phyloP scores from a whole-genome alignment of 2,113 vertebrate genomes.

The Gavialis gangeticus region DNA sequence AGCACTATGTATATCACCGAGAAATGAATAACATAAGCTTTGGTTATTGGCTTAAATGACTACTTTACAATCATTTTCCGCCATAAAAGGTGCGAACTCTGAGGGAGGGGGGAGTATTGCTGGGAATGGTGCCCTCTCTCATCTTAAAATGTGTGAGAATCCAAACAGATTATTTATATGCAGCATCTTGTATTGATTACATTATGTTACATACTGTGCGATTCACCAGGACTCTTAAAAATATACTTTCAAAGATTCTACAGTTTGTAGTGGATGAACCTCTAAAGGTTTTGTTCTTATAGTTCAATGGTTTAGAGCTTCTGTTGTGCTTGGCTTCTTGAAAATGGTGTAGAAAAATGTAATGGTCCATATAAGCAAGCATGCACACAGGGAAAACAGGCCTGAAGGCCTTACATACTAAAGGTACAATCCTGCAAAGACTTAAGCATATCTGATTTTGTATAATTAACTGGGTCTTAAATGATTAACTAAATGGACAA shows the following conservation, averaged over 20 bases:
- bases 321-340: background rate
- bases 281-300: slow-evolving; percentile 49
- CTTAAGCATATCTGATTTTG: background rate
- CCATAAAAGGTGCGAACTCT: slow-evolving; percentile 76
- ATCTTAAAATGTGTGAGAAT: slow-evolving; percentile 79
- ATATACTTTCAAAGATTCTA: slow-evolving; percentile 70
- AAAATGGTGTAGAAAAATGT: background rate
- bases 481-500: background rate
- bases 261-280: slow-evolving; percentile 44
- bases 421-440: slow-evolving; percentile 14
- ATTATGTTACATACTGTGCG: slow-evolving; percentile 72
- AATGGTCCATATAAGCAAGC: background rate
- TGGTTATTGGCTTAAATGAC: slow-evolving; percentile 78
- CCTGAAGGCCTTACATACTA: background rate
- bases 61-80: slow-evolving; percentile 79
- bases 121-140: slow-evolving; percentile 78
- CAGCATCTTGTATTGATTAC: slow-evolving; percentile 77
- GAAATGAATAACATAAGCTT: slow-evolving; percentile 74
- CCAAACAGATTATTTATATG: slow-evolving; percentile 81
- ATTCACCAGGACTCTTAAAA: slow-evolving; percentile 75
- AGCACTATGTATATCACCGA: slow-evolving; percentile 74
- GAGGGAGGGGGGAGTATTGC: slow-evolving; percentile 66
- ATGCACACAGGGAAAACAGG: background rate
- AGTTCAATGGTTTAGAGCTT: slow-evolving; percentile 24
- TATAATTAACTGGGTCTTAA: background rate